Conservation (phyloP, 1,140 invertebrate genomes). For the Babylonia areolata region DNA sequence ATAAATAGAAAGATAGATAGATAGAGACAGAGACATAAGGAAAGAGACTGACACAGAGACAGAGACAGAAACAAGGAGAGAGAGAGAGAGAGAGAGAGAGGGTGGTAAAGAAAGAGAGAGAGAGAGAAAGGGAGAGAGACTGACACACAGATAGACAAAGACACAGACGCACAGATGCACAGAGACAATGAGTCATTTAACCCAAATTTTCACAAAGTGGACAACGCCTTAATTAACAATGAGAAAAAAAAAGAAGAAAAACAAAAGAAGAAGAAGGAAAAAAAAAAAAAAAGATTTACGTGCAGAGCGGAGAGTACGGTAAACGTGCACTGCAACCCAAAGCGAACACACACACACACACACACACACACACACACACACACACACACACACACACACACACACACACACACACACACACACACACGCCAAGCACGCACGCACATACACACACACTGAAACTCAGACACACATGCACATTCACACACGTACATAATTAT, state of each 20-base stretch:
- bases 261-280: no score
- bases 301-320: no score
- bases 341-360: no score
- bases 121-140: neutral
- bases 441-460: neutral
- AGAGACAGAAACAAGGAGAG: neutral
- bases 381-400: neutral
- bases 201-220: no score
- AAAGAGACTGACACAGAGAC: neutral
- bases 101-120: neutral
- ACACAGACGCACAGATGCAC: no score
- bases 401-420: neutral
- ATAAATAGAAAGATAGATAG: neutral
- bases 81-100: neutral
- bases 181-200: no score
- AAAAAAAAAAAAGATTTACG: no score
- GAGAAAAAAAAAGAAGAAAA: no score
- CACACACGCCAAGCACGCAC: no score
- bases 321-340: no score
- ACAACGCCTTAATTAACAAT: no score
- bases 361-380: neutral
- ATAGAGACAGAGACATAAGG: neutral
- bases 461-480: neutral
- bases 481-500: no score
- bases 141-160: neutral